Evolutionary conservation across 2,797 vertebrate species (phyloP).

Genomic region (Acestrorhynchus altus): DNA sequence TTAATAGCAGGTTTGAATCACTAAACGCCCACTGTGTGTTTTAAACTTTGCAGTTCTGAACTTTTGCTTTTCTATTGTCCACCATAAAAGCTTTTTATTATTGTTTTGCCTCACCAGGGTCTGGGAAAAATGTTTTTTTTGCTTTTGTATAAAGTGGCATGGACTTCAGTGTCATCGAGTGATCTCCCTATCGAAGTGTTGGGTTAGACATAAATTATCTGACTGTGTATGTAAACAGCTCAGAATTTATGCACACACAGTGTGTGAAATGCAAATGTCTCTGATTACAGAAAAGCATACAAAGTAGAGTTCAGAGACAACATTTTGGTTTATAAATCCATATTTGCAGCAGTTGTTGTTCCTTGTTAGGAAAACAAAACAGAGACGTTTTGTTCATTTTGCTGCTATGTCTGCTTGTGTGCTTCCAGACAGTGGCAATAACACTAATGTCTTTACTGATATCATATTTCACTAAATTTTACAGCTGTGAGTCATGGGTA

Average conservation of each 20-base stretch:
- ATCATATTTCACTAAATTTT: too few species aligned
- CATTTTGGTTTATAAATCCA: conserved; percentile 22
- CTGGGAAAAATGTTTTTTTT: not conserved
- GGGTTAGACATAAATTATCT: conserved; percentile 44
- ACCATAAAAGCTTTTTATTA: too few species aligned
- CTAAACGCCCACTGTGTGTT: not conserved
- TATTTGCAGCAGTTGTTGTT: conserved; percentile 6
- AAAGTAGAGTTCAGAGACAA: conserved; percentile 33
- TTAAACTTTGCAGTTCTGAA: not conserved
- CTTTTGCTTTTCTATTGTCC: not conserved
- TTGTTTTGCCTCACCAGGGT: not conserved
- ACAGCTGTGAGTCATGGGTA: too few species aligned
- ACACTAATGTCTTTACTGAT: too few species aligned
- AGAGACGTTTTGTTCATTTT: conserved; percentile 7
- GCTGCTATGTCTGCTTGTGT: not conserved
- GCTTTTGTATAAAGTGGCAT: not conserved
- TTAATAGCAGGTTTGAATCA: not conserved
- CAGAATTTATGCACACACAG: conserved; percentile 31
- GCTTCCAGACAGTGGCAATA: not conserved
- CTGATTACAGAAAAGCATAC: conserved; percentile 43
- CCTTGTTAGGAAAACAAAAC: not conserved
- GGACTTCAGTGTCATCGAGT: conserved; percentile 10
- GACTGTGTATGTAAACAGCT: conserved; percentile 30
- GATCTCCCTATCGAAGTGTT: conserved; percentile 30
- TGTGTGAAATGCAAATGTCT: conserved; percentile 54